Percentiles rank a stretch among this genome's conserved stretches.
These are phyloP conservation scores for Drosophila tropicalis DNA, from an alignment of 1,140 invertebrate genomes.

Conservation along the genomic window DNA sequence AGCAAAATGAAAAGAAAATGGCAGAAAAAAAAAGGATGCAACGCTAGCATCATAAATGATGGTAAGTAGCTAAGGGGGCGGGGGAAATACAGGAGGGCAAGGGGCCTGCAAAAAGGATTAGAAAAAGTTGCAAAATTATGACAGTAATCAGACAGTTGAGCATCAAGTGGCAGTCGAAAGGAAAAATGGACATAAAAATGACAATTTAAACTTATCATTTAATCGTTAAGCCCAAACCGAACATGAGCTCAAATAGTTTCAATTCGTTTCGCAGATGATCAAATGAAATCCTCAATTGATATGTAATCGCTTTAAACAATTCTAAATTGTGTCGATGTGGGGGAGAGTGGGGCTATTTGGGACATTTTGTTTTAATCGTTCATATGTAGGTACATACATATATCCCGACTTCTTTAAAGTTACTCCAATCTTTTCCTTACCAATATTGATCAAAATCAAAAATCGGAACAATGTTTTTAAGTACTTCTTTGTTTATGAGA, in stretches of 20 bases:
- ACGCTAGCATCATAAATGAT: background rate
- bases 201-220: conserved; percentile 12
- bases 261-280: background rate
- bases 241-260: background rate
- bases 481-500: no score
- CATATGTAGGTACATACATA: no score
- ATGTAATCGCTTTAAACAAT: background rate
- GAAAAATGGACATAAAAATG: conserved; percentile 1
- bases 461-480: no score
- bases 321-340: no score
- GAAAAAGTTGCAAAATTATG: conserved; percentile 12
- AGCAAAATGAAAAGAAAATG: background rate
- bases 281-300: background rate
- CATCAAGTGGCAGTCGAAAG: conserved; percentile 3
- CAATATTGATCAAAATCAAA: no score
- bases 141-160: conserved; percentile 20
- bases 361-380: no score
- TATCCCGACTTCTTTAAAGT: no score
- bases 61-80: no score
- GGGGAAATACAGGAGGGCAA: background rate
- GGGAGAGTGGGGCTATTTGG: no score
- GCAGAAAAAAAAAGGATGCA: background rate
- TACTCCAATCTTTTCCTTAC: no score
- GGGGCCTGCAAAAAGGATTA: background rate
- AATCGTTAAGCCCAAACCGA: background rate